These are phyloP conservation scores for Micropoecilia bifurca DNA, from an alignment of 2,797 vertebrate genomes.

Conservation along the genomic window DNA sequence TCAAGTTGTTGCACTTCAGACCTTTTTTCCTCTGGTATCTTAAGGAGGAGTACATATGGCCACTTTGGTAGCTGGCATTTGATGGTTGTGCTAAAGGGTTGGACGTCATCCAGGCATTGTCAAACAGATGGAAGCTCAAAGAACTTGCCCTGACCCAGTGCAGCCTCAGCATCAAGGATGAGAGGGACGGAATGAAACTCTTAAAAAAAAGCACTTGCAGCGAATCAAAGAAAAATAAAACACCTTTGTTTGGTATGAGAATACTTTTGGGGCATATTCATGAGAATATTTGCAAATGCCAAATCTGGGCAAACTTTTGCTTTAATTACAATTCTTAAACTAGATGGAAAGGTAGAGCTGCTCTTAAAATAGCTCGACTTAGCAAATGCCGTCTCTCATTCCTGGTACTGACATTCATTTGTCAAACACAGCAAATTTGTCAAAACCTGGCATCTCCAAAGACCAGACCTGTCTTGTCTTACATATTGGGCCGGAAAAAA, in stretches of 20 bases:
- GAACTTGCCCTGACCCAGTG: slow-evolving; percentile 8
- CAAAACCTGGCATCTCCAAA: background rate
- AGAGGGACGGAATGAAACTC: slow-evolving; percentile 22
- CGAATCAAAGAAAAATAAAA: background rate
- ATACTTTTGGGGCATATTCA: background rate
- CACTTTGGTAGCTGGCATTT: slow-evolving; percentile 55
- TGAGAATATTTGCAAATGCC: background rate
- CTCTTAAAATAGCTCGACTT: background rate
- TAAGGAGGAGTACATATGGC: slow-evolving; percentile 48
- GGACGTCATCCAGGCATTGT: slow-evolving; percentile 66
- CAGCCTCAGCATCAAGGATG: slow-evolving; percentile 13
- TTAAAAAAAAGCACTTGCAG: slow-evolving; percentile 20
- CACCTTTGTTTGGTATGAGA: background rate
- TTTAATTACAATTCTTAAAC: background rate
- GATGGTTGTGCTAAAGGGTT: slow-evolving; percentile 71
- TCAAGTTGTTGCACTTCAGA: slow-evolving; percentile 68
- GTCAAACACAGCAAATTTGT: background rate
- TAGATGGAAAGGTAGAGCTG: background rate
- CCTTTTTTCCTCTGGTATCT: slow-evolving; percentile 43
- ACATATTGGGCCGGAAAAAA: background rate
- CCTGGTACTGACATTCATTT: too few species aligned
- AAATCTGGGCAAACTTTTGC: background rate
- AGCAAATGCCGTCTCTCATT: background rate
- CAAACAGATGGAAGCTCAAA: slow-evolving; percentile 58
- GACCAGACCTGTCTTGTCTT: background rate